Conservation (phyloP, 2,113 vertebrate genomes). For the Bucco capensis region DNA sequence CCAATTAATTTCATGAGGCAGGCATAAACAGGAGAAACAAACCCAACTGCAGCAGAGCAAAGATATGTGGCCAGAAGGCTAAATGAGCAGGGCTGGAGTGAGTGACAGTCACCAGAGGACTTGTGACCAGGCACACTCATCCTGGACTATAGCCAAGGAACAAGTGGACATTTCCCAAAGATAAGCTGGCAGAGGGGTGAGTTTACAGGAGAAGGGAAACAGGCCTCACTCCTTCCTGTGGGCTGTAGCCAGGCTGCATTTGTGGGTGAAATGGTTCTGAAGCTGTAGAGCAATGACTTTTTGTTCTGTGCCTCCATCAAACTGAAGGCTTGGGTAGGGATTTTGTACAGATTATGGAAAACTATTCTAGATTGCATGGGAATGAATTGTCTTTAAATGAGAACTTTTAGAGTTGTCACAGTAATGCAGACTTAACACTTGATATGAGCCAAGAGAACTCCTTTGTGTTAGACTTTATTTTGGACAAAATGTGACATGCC, state of each 20-base stretch:
- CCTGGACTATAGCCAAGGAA: conserved; percentile 12
- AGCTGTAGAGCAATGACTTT: background rate
- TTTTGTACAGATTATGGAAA: background rate
- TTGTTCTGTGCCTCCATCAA: background rate
- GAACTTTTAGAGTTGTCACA: background rate
- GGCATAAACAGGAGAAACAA: background rate
- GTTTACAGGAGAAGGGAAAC: background rate
- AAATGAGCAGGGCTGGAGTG: background rate
- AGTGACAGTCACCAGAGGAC: background rate
- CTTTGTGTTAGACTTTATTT: background rate
- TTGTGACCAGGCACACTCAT: background rate
- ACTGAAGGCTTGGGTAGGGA: background rate
- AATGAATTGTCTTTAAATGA: background rate
- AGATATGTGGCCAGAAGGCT: background rate
- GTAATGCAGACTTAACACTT: background rate
- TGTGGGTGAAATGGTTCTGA: background rate
- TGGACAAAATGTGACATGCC: background rate
- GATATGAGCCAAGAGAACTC: background rate
- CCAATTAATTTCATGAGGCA: background rate
- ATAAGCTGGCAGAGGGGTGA: conserved; percentile 4
- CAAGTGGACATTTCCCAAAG: conserved; percentile 57
- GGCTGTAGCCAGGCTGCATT: background rate
- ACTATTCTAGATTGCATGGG: background rate
- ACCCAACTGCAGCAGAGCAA: background rate
- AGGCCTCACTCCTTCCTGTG: background rate